phyloP scores from a whole-genome alignment of 2,888 invertebrate species.

The Dinocampus coccinellae region DNA sequence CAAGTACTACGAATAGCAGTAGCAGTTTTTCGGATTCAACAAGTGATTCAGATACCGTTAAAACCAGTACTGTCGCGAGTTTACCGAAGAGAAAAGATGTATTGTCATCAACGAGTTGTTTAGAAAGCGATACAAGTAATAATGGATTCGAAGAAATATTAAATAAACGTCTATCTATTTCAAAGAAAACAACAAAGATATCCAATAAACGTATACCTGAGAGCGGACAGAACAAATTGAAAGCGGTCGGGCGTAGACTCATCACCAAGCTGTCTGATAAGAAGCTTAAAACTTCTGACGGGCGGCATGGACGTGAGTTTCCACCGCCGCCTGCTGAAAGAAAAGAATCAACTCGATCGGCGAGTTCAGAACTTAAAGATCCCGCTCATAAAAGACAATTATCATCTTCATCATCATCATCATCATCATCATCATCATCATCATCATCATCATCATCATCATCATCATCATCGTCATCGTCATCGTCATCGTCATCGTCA shows the following conservation, averaged over 20 bases:
- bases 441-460: slow-evolving; percentile 54
- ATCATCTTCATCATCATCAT: slow-evolving; percentile 44
- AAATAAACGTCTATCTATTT: slow-evolving; percentile 44
- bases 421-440: slow-evolving; percentile 66
- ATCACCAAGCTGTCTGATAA: slow-evolving; percentile 79
- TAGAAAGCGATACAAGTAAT: slow-evolving; percentile 62
- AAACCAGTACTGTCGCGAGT: slow-evolving; percentile 50
- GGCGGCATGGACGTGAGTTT: slow-evolving; percentile 80
- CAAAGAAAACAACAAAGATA: slow-evolving; percentile 34
- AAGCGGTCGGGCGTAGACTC: slow-evolving; percentile 68
- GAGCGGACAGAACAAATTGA: slow-evolving; percentile 54
- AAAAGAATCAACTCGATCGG: slow-evolving; percentile 75
- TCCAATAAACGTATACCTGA: slow-evolving; percentile 40
- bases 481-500: background rate
- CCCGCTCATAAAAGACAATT: slow-evolving; percentile 66
- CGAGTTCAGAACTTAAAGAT: slow-evolving; percentile 65
- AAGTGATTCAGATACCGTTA: slow-evolving; percentile 64
- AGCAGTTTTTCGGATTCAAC: slow-evolving; percentile 69
- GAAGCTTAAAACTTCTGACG: slow-evolving; percentile 88
- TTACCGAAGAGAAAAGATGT: slow-evolving; percentile 53
- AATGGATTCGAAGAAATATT: slow-evolving; percentile 43
- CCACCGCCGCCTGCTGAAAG: slow-evolving; percentile 81
- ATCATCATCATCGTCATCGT: background rate
- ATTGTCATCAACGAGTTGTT: slow-evolving; percentile 58
- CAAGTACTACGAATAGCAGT: slow-evolving; percentile 70